These are phyloP conservation scores for Orius laevigatus DNA, from an alignment of 1,140 invertebrate species.

Conservation along the genomic window DNA sequence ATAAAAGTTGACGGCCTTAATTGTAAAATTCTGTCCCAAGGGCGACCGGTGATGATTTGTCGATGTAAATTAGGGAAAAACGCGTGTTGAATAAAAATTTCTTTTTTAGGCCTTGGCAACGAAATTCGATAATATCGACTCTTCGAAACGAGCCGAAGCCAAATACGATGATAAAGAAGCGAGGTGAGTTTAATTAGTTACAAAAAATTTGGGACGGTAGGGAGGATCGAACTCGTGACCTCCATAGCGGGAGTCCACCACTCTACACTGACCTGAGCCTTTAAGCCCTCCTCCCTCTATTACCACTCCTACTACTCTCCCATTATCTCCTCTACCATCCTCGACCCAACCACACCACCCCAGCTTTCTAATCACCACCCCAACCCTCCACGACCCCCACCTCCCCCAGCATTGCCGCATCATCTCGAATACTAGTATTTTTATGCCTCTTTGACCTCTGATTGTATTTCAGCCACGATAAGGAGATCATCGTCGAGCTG, in stretches of 20 bases:
- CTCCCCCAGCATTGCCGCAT: neutral
- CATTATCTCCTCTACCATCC: neutral
- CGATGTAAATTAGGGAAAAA: too few relatives aligned
- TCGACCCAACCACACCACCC: too few relatives aligned
- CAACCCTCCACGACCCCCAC: neutral
- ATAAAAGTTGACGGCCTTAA: neutral
- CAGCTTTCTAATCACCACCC: neutral
- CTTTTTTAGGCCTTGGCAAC: conserved; percentile 14
- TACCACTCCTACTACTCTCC: neutral
- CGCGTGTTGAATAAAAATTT: neutral
- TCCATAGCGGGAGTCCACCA: neutral
- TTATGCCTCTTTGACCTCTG: neutral
- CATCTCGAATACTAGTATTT: neutral
- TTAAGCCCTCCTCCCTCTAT: neutral
- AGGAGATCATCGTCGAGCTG: conserved; percentile 38
- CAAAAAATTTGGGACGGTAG: too few relatives aligned
- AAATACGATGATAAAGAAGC: conserved; percentile 7
- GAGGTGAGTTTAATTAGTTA: neutral
- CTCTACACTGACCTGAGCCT: neutral
- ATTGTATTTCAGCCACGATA: conserved; percentile 22
- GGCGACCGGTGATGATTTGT: neutral
- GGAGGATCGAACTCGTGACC: neutral
- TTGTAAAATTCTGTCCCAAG: neutral
- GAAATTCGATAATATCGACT: conserved; percentile 11
- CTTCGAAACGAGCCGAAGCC: conserved; percentile 13